Base-by-base conservation (phyloP, 2,888 invertebrate genomes). In the Nudaria mundana region DNA sequence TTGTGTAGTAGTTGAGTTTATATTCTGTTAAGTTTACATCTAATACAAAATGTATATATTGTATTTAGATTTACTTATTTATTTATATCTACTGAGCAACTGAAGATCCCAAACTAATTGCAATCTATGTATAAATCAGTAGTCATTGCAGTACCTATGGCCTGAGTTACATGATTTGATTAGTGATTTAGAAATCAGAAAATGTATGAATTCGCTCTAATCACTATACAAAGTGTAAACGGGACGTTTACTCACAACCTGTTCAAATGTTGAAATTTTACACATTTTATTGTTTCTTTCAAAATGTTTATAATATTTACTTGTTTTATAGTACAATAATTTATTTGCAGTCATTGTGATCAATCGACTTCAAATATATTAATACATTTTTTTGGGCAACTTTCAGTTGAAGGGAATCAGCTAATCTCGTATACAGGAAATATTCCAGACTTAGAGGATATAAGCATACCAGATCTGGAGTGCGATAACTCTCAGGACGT, bases 341-440 rank as follows among this genome's bases (percentile, higher is more conserved):
- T 55, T 35, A 41, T 49, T 44, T 49, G 52, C 52, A 48, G 55
- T 48, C 55, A 34, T 46, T 41, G 11, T 40, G 32, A 14, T 30
- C 16, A 40, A 40, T 30, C 12, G 37, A 37, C 28, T 43, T 35
- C 36, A 47, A 40, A 52, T 49, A 56, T 45, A 52, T 48, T 60
- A 56, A 51, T 48, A 20, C 5, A 49, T 62, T 60, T 72, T 73
- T 63, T 73, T 71, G 71, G 71, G 66, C 50, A 55, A 59, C 59
- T 88, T 88, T 87, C 87, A 88, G 86, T 83, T 81, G 89, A 90
- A 74, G 82, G 78, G 71, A 87, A 84, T 84, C 87, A 90, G 81
- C 77, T 90, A 71, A 89, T 89, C 54, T 89, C 89, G 73, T 89
- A 89, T 82, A 84, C 87, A 81, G 87, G 86, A 57, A 84, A 79